Percentiles rank a stretch among this genome's conserved stretches.
Conservation (phyloP, 1,140 invertebrate genomes). For the Eueides isabella region DNA sequence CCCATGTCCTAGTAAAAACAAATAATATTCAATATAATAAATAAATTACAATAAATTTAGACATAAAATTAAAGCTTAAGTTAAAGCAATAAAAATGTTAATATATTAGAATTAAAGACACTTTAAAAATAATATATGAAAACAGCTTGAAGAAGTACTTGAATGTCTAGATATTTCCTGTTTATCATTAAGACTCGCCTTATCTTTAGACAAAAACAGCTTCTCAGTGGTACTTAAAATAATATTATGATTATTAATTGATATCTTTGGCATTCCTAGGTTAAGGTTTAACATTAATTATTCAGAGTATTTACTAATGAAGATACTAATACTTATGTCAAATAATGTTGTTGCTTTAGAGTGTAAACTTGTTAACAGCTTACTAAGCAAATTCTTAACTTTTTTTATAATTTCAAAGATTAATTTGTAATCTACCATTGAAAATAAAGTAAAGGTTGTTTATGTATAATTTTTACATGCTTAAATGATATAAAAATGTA, state of each 20-base stretch:
- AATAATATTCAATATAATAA: no score
- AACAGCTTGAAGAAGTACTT: not conserved
- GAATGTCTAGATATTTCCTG: constrained; percentile 20
- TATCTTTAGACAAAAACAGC: constrained; percentile 15
- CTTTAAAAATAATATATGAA: not conserved
- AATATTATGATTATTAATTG: constrained; percentile 29
- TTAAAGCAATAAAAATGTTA: not conserved
- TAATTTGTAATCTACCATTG: no score
- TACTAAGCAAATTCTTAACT: no score
- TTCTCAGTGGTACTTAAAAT: constrained; percentile 23
- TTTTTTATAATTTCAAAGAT: no score
- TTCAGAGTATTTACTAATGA: not conserved
- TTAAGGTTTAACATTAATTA: constrained; percentile 18
- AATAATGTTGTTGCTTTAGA: no score
- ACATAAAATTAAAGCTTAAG: no score
- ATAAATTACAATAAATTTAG: no score
- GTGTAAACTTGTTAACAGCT: no score
- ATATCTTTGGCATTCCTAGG: constrained; percentile 17
- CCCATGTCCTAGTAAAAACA: no score
- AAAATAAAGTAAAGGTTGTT: no score
- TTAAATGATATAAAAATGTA: no score
- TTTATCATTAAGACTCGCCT: constrained; percentile 14
- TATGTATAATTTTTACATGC: no score
- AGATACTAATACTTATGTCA: not conserved
- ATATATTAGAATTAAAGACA: not conserved